Base-by-base conservation (phyloP, 1,140 invertebrate species). In the Drosophila melanogaster region DNA sequence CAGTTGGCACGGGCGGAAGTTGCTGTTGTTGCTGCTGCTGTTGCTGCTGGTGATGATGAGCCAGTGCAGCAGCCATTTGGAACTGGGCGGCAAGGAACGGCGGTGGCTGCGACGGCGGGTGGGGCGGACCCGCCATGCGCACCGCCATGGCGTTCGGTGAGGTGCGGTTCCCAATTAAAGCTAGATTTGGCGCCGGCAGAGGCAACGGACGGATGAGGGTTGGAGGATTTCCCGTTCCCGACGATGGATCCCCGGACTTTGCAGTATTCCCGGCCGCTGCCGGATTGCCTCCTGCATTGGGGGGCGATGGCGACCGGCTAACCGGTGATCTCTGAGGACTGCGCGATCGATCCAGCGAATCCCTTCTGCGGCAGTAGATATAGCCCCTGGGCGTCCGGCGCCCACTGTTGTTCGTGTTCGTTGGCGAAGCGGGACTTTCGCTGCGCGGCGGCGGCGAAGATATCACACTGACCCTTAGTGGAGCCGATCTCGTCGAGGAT, bases 1-100 rank as follows among this genome's bases (percentile, higher is more conserved):
- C 77, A 0, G 94, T 94, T n/a, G 54, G 83, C 83, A 86, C 81
- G 15, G 83, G 51, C 41, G 81, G 83, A 87, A 85, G 89, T 38
- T 72, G 77, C 43, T 80, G 84, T 19, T 77, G 71, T 37, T 89
- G 72, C 26, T 80, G 93, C 92, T 30, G 92, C 90, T 62, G 94
- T 92, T 24, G 94, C 92, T 61, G 90, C 62, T 37, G 90, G 76
- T 47, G 90, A 74, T 92, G 91, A 3, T 91, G 91, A 0, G 94
- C 94, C 22, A 94, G 79, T 0, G 95, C 95, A 1, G 95, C 95
- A 1, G 95, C 95, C 71, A 95, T 95, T 78, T 95, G 95, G 62
- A 95, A 95, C 76, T 96, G 95, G 19, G 91, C 91, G 14, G 94
- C 94, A 41, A 96, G 92, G 76, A 96, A 95, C 85, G 96, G 96